Evolutionary conservation across 2,888 invertebrate genomes (phyloP), one percentile per base, ranked within the genome.

Genomic region (Ormyrus nitidulus): DNA sequence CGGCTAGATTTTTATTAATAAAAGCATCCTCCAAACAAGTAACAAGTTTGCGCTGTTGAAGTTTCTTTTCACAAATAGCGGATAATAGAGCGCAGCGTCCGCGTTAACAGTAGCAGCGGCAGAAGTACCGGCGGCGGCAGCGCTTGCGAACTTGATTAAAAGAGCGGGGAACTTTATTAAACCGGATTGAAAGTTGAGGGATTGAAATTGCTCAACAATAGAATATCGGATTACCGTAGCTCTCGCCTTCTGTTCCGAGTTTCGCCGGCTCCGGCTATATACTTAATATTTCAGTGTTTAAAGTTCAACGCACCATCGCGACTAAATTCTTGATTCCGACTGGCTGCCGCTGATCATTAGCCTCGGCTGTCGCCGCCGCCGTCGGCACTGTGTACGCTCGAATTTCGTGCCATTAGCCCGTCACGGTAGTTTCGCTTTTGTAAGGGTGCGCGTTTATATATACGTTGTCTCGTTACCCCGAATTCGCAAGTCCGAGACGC

Each of bases 61-160:
- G 34, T 34, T 34, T 34, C 34, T 34, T 34, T 4, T 34, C 34
- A 4, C 4, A 34, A 34, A 34, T 34, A 34, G 3, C 4, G 34
- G 34, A 34, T 34, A 34, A 34, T 34, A 34, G 34, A 34, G 34
- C 34, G 34, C 34, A 34, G 34, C 34, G 2, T 34, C 34, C 34
- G 34, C 34, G 34, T 34, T 34, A 34, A 34, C 34, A 34, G 34
- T 34, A 34, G 34, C 34, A 34, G 34, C 34, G 34, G 34, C 34
- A 34, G 34, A 34, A 34, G 34, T 34, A 34, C 34, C 8, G 58
- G 58, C 13, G 19, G 48, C 62, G 3, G 7, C 6, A 34, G 34
- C 34, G 34, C 34, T 34, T 34, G 34, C 34, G 73, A 77, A 80
- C 80, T 82, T 77, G 82, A 80, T 82, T 82, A 83, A 83, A 83